phyloP scores from a whole-genome alignment of 2,888 invertebrate genomes.

The Mimachlamys varia region DNA sequence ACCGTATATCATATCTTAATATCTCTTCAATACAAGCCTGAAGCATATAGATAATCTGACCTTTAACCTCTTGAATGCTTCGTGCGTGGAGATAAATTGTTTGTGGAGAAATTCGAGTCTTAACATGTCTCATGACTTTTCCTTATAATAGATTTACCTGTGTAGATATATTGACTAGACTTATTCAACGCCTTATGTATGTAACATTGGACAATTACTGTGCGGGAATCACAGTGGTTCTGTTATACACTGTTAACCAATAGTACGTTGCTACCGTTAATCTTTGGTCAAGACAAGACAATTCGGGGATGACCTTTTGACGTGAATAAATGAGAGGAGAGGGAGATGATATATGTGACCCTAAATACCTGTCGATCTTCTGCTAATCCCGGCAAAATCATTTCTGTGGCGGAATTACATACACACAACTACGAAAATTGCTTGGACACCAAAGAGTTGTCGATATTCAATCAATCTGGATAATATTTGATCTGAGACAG shows the following conservation, averaged over 20 bases:
- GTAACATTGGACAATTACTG: background rate
- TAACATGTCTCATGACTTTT: constrained; percentile 10
- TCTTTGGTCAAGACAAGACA: background rate
- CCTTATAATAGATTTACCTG: constrained; percentile 29
- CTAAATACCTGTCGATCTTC: background rate
- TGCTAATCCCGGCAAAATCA: background rate
- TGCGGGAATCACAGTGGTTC: background rate
- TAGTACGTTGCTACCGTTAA: too few relatives aligned
- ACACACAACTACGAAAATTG: background rate
- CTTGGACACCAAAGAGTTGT: background rate
- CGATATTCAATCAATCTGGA: background rate
- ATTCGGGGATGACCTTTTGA: background rate
- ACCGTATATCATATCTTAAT: constrained; percentile 6
- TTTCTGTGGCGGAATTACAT: background rate
- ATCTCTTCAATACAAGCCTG: constrained; percentile 7
- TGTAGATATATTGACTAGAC: background rate
- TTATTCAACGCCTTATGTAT: background rate
- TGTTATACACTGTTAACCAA: too few relatives aligned
- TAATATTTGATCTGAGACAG: background rate
- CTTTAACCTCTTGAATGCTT: background rate
- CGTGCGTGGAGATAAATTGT: constrained; percentile 27
- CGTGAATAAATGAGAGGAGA: background rate
- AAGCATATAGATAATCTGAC: constrained; percentile 8
- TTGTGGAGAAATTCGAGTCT: background rate
- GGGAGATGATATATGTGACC: background rate